Evolutionary conservation across 2,888 invertebrate species (phyloP).

Genomic region (Mesorhabditis sp.): DNA sequence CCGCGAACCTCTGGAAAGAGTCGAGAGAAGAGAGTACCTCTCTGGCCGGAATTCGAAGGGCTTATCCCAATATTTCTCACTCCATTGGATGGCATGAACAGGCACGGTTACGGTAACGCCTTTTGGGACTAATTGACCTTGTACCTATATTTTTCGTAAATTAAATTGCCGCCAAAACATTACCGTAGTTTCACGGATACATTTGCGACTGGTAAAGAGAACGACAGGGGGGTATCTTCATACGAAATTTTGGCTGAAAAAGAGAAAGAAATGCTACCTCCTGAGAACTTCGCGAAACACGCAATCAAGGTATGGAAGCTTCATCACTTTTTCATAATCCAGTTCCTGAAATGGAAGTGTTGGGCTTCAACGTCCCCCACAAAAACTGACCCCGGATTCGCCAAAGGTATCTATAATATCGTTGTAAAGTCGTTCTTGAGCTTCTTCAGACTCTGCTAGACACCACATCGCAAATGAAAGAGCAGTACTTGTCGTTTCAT

Average conservation of each 20-base stretch:
- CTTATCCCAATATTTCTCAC: slow-evolving; percentile 3
- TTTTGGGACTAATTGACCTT: background rate
- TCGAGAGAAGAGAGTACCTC: background rate
- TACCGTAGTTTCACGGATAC: slow-evolving; percentile 3
- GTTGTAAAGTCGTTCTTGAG: background rate
- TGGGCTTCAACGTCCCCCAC: background rate
- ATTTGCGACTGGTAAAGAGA: background rate
- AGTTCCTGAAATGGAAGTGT: slow-evolving; percentile 1
- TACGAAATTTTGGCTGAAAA: no score
- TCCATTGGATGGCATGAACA: slow-evolving; percentile 8
- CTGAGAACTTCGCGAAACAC: background rate
- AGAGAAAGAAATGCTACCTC: background rate
- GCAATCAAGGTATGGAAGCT: background rate
- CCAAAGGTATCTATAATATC: background rate
- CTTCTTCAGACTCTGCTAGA: background rate
- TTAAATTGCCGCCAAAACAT: background rate
- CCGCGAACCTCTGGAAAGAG: no score
- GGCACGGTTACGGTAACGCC: slow-evolving; percentile 3
- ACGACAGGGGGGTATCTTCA: background rate
- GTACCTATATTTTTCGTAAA: background rate
- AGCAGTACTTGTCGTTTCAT: slow-evolving; percentile 2
- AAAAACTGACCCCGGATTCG: background rate
- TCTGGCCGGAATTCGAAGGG: slow-evolving; percentile 4
- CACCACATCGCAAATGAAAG: background rate
- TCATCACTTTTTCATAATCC: slow-evolving; percentile 9